These are phyloP conservation scores for Heliconius congener DNA, from an alignment of 1,140 invertebrate genomes.

Conservation along the genomic window DNA sequence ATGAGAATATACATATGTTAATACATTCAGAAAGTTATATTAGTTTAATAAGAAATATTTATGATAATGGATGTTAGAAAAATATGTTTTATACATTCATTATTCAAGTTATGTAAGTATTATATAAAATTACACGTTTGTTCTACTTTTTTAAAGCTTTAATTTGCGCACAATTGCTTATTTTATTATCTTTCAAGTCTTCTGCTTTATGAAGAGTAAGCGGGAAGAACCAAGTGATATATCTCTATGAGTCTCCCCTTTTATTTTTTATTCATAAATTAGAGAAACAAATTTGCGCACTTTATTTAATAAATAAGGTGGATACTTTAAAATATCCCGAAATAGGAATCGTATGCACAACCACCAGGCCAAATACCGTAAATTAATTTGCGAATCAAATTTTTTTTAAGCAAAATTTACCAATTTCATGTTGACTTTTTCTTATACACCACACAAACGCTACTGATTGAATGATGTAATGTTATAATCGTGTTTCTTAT, in stretches of 20 bases:
- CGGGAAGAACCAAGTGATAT: too few species aligned
- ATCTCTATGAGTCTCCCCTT: too few species aligned
- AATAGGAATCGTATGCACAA: background rate
- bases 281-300: too few species aligned
- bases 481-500: conserved; percentile 59
- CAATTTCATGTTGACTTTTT: conserved; percentile 63
- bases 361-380: background rate
- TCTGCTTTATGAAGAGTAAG: too few species aligned
- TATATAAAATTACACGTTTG: background rate
- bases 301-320: too few species aligned
- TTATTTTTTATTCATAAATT: too few species aligned
- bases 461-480: conserved; percentile 57
- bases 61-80: conserved; percentile 9
- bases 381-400: background rate
- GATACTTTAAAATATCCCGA: background rate
- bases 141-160: background rate
- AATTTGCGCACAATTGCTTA: background rate
- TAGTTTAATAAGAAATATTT: background rate
- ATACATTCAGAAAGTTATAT: background rate
- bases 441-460: conserved; percentile 46
- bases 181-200: background rate
- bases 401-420: conserved; percentile 45
- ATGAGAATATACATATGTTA: conserved; percentile 20
- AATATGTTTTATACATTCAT: background rate
- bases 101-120: background rate